These are phyloP conservation scores for Apoderus coryli DNA, from an alignment of 2,888 invertebrate species.

Conservation along the genomic window DNA sequence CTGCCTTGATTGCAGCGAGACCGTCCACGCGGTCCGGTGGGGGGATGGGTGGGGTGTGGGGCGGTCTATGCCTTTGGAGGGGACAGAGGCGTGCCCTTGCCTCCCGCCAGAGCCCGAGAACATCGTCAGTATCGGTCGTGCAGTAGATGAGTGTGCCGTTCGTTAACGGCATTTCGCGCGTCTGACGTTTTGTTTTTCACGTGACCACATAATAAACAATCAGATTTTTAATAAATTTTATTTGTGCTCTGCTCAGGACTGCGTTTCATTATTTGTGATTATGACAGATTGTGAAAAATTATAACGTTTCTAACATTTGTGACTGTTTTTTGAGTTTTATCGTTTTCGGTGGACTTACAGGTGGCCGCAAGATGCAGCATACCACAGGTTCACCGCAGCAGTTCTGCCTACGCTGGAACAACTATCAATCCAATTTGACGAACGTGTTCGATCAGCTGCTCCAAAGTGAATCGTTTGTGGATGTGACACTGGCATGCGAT, in stretches of 20 bases:
- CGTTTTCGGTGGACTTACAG: constrained; percentile 25
- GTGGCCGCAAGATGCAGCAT: constrained; percentile 33
- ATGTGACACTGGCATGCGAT: constrained; percentile 83
- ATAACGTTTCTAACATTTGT: no score
- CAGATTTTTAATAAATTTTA: no score
- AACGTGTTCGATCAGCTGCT: constrained; percentile 80
- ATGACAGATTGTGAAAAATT: no score
- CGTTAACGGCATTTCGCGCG: constrained; percentile 20
- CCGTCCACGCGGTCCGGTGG: constrained; percentile 32
- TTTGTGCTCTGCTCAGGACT: no score
- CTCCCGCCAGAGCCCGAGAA: constrained; percentile 24
- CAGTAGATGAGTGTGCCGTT: no score
- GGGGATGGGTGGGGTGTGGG: constrained; percentile 31
- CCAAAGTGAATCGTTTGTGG: constrained; percentile 80
- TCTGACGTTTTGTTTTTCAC: constrained; percentile 18
- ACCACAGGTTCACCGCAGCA: constrained; percentile 55
- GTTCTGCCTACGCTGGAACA: constrained; percentile 87
- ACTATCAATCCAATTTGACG: constrained; percentile 79
- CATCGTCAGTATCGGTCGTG: constrained; percentile 16
- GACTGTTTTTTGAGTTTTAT: no score
- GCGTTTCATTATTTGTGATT: no score
- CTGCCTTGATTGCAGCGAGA: no score
- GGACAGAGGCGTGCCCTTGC: constrained; percentile 33
- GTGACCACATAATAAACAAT: no score
- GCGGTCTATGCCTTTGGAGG: constrained; percentile 26